Evolutionary conservation across 2,113 vertebrate genomes (phyloP).

Genomic region (Pyxicephalus adspersus): DNA sequence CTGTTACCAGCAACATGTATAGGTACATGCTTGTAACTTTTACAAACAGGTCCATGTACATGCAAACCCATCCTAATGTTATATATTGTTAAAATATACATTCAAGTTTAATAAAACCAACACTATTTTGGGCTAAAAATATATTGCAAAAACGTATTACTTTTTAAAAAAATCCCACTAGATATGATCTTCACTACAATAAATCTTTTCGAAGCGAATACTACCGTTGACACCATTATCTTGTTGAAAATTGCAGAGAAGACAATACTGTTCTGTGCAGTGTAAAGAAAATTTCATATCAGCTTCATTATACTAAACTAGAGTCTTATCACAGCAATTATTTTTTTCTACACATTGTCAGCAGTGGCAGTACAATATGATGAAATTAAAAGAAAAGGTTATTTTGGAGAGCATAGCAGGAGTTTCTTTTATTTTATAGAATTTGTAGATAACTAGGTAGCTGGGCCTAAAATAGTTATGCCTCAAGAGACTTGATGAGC

Average conservation of each 20-base stretch:
- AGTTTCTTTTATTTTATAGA: background rate
- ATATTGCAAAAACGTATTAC: background rate
- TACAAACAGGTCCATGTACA: no score
- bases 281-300: constrained; percentile 18
- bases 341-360: constrained; percentile 2
- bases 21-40: no score
- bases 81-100: no score
- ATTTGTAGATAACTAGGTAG: no score
- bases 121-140: background rate
- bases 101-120: background rate
- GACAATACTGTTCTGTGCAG: background rate
- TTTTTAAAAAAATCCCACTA: background rate
- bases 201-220: background rate
- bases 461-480: no score
- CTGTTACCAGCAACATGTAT: no score
- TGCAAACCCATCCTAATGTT: no score
- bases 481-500: no score
- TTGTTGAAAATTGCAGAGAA: constrained; percentile 7
- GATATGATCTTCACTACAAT: constrained; percentile 25
- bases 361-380: constrained; percentile 5
- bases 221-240: constrained; percentile 5
- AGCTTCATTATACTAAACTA: constrained; percentile 24
- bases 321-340: constrained; percentile 18
- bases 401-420: background rate
- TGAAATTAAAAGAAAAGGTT: background rate